Base-by-base conservation (phyloP, 2,888 invertebrate genomes). In the Amaurobius ferox region DNA sequence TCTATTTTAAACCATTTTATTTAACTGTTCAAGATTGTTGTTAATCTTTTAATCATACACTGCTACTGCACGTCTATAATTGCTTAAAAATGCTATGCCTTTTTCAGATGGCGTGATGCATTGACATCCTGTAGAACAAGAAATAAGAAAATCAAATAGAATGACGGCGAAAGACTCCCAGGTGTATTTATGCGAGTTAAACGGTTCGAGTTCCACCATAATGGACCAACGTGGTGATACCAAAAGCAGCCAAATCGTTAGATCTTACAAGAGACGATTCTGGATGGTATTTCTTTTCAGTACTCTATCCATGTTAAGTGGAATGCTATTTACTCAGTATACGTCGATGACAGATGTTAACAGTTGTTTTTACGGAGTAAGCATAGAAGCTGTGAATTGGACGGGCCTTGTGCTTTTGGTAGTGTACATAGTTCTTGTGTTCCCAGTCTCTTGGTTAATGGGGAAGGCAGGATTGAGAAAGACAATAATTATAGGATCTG, bases 371-470 rank as follows among this genome's bases (percentile, higher is more conserved):
- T 92, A 92, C 79, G 89, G 89, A 1, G 86, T 88, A 19, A 78
- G 44, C 26, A 61, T 81, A 39, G 87, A 94, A 89, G 93, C 94
- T 90, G 96, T 99, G 74, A 96, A 99, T 91, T 98, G 98, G 98
- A 96, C 98, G 29, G 98, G 98, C 55, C 96, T 99, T 96, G 94
- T 99, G 90, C 99, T 95, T 92, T 99, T 99, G 99, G 94, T 97
- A 89, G 94, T 95, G 1, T 99, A 99, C 92, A 97, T 99, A 90
- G 97, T 98, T 9, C 94, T 99, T 89, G 97, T 99, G 90, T 97
- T 99, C 91, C 99, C 99, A 0, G 98, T 96, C 26, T 98, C 98
- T 91, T 99, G 96, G 94, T 94, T 99, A 81, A 93, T 99, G 89
- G 97, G 99, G 91, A 96, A 95, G 93, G 94, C 95, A 93, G 99